These are phyloP conservation scores for Rhinophrynus dorsalis DNA, from an alignment of 2,797 vertebrate genomes.

Conservation along the genomic window DNA sequence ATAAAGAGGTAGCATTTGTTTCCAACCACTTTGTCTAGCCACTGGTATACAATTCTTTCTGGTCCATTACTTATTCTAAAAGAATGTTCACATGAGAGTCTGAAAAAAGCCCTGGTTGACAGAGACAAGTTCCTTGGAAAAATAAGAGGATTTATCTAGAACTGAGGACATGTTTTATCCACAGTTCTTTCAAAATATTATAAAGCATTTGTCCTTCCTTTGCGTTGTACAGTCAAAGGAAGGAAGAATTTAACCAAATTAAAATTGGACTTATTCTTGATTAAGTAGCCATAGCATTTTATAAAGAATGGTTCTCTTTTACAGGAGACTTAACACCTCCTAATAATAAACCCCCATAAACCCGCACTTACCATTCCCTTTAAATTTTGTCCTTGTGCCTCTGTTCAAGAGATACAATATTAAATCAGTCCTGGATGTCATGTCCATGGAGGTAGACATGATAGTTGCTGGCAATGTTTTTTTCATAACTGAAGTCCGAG, in stretches of 20 bases:
- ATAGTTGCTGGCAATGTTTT: no score
- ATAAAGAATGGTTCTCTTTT: constrained; percentile 47
- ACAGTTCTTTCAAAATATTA: background rate
- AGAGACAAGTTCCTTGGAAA: constrained; percentile 68
- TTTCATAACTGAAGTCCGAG: no score
- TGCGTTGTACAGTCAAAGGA: background rate
- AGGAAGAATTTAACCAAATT: constrained; percentile 54
- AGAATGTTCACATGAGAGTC: constrained; percentile 47
- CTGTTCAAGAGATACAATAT: no score
- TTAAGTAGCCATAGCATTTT: constrained; percentile 65
- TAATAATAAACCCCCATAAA: no score
- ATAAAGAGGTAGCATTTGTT: no score
- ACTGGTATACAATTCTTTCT: no score
- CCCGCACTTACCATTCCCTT: no score
- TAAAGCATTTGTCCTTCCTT: constrained; percentile 3
- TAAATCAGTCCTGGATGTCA: no score
- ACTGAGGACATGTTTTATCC: background rate
- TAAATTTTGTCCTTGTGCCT: no score
- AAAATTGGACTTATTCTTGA: constrained; percentile 38
- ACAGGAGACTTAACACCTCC: no score
- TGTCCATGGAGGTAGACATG: no score
- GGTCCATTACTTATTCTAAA: background rate
- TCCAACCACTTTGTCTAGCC: no score
- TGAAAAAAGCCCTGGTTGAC: constrained; percentile 65
- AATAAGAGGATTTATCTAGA: constrained; percentile 24